Evolutionary conservation across 2,888 invertebrate species (phyloP).

Genomic region (Oscheius myriophilus): DNA sequence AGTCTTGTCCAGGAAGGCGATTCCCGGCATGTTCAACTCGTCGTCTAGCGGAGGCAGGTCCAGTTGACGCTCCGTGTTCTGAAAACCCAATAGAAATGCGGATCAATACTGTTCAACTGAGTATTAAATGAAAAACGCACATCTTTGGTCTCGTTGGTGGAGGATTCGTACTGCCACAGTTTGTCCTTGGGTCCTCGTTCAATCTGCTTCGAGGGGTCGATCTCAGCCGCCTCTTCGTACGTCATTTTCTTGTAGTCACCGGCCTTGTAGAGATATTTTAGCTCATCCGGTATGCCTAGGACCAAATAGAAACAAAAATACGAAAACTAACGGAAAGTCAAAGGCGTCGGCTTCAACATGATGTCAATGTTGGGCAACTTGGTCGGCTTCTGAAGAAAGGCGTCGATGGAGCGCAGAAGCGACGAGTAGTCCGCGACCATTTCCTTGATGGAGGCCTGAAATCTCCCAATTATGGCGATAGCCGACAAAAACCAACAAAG

Average conservation of each 20-base stretch:
- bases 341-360: conserved; percentile 1
- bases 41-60: conserved; percentile 10
- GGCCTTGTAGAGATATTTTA: conserved; percentile 9
- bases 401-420: neutral
- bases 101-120: neutral
- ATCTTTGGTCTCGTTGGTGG: neutral
- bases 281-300: conserved; percentile 3
- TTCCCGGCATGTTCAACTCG: conserved; percentile 5
- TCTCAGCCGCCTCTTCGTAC: conserved; percentile 14
- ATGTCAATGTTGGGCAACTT: neutral
- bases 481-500: neutral
- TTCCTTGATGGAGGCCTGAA: neutral
- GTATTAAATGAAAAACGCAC: too few relatives aligned
- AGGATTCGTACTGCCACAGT: conserved; percentile 16
- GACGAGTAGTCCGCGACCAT: conserved; percentile 1
- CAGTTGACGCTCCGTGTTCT: neutral
- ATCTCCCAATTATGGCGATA: too few relatives aligned
- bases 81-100: neutral
- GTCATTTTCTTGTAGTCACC: conserved; percentile 1
- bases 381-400: neutral
- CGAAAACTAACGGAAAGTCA: neutral
- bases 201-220: neutral
- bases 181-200: neutral
- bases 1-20: conserved; percentile 7
- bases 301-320: neutral